phyloP scores from a whole-genome alignment of 2,797 vertebrate genomes.

The Pantherophis vulpinus region DNA sequence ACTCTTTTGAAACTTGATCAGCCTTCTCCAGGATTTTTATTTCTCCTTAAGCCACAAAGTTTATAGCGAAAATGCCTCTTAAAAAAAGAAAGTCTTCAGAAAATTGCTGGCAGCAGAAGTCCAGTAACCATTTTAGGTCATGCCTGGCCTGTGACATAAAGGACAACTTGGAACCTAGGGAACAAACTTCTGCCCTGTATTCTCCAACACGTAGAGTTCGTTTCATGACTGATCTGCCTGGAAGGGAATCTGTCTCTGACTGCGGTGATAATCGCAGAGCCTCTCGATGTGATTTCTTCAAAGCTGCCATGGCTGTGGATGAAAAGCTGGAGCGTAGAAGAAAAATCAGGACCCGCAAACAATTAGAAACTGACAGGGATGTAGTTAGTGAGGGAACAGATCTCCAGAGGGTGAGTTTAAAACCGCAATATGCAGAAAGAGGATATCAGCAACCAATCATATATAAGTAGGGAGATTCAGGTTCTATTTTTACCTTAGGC shows the following conservation, averaged over 20 bases:
- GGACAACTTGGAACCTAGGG: background rate
- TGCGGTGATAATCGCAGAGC: constrained; percentile 35
- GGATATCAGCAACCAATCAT: background rate
- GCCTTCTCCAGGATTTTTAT: background rate
- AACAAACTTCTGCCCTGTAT: background rate
- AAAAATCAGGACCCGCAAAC: constrained; percentile 46
- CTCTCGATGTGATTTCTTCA: constrained; percentile 50
- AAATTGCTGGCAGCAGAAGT: constrained; percentile 34
- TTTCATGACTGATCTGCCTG: constrained; percentile 42
- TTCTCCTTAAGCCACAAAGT: background rate
- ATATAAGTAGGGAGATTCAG: background rate
- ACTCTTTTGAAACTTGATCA: background rate
- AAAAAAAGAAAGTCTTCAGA: constrained; percentile 55
- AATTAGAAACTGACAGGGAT: constrained; percentile 27
- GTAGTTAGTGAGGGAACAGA: constrained; percentile 28
- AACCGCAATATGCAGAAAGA: background rate
- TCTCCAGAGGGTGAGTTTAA: constrained; percentile 54
- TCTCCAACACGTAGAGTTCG: constrained; percentile 20
- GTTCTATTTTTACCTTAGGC: background rate
- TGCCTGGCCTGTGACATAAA: constrained; percentile 1
- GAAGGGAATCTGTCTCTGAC: constrained; percentile 40
- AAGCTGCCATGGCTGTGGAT: constrained; percentile 56
- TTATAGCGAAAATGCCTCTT: constrained; percentile 48
- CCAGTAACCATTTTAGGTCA: constrained; percentile 18
- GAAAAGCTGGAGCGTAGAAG: constrained; percentile 53